Base-by-base conservation (phyloP, 2,113 vertebrate genomes). In the Nycticebus coucang region DNA sequence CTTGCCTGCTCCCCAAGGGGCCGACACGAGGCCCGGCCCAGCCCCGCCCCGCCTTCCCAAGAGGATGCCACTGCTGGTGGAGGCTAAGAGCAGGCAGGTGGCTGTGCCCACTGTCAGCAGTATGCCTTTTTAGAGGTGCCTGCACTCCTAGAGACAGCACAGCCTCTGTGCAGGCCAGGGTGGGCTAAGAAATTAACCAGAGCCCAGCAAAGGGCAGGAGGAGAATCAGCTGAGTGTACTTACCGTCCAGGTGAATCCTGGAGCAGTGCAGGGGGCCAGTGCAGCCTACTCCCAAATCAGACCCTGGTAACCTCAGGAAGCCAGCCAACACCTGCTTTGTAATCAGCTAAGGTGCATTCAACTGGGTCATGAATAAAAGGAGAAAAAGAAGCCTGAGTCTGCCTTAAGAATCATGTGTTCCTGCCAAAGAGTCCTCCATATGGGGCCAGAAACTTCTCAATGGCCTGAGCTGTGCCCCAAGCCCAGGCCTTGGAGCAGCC, bases 1-100 rank as follows among this genome's bases (percentile, higher is more conserved):
- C 9, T 75, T 0, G 0, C 53, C 30, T 45, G 50, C 12, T 57
- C 18, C 15, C 14, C 35, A 17, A 7, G 1, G 1, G n/a, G 62
- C 11, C 26, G 50, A 12, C 71, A 50, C 9, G 33, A 55, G 53
- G 12, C 35, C 26, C 74, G 50, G 35, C 13, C 28, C 74, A 37
- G 35, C 13, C 28, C 50, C 28, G 72, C 69, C 14, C 8, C 55
- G 22, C 45, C 24, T 30, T 30, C 57, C 28, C 24, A 24, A 0
- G 60, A 28, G 53, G 21, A 22, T 7, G 35, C 8, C 8, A 0
- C 45, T 4, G 30, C 53, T 59, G 37, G 53, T 18, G 55, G 22
- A 59, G 75, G 55, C 35, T 26, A 50, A 50, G n/a, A 28, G 69
- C 8, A 9, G 84, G 30, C 60, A 69, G 68, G 22, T 26, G 2